Conservation (phyloP, 2,113 vertebrate genomes). For the Naja naja region DNA sequence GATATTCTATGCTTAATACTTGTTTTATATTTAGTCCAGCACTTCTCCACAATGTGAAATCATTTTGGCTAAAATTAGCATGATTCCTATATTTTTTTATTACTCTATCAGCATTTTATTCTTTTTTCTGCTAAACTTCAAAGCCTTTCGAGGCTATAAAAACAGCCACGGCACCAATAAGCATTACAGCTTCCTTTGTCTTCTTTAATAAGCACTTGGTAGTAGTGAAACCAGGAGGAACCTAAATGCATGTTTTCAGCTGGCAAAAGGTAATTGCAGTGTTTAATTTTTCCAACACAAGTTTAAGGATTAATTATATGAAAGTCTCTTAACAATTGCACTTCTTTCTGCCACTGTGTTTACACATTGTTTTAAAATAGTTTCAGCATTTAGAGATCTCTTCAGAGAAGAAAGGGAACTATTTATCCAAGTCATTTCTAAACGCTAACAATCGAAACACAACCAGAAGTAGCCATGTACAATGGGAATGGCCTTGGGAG, state of each 20-base stretch:
- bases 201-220: conserved; percentile 75
- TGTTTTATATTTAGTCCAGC: conserved; percentile 70
- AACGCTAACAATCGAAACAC: not conserved
- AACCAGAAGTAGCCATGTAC: not conserved
- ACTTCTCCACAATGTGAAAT: conserved; percentile 63
- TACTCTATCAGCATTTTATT: conserved; percentile 37
- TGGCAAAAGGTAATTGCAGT: conserved; percentile 64
- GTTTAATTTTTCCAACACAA: conserved; percentile 1
- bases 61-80: conserved; percentile 70
- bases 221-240: conserved; percentile 44
- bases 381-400: not conserved
- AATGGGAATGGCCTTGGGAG: not conserved
- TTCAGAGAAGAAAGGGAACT: not conserved
- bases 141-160: conserved; percentile 64
- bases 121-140: conserved; percentile 26
- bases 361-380: conserved; percentile 32
- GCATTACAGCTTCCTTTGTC: conserved; percentile 69
- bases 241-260: conserved; percentile 69
- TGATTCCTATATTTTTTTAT: conserved; percentile 57
- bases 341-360: conserved; percentile 32
- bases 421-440: not conserved
- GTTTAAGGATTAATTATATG: conserved; percentile 68
- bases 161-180: conserved; percentile 69
- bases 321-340: conserved; percentile 49
- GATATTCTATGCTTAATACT: conserved; percentile 57